Evolutionary conservation across 2,113 vertebrate genomes (phyloP).

Genomic region (Protobothrops flavoviridis): DNA sequence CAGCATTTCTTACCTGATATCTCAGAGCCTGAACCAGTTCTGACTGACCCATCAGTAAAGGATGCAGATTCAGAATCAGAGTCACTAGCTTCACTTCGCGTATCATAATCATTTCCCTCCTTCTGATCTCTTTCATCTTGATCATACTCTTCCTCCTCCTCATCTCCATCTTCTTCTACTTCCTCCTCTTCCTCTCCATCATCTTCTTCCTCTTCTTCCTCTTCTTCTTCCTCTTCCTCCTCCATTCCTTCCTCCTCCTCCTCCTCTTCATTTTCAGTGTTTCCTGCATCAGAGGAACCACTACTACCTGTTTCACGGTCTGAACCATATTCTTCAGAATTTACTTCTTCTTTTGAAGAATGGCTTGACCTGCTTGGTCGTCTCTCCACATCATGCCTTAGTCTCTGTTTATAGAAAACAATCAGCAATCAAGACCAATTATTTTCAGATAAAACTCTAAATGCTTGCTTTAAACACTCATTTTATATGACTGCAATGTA

Average conservation of each 20-base stretch:
- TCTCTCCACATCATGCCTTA: slow-evolving; percentile 78
- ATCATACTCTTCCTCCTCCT: slow-evolving; percentile 81
- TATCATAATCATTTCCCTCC: slow-evolving; percentile 91
- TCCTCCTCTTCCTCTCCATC: slow-evolving; percentile 82
- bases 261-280: slow-evolving; percentile 82
- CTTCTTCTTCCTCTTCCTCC: slow-evolving; percentile 73
- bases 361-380: slow-evolving; percentile 82
- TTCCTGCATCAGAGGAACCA: slow-evolving; percentile 84
- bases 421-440: slow-evolving; percentile 62
- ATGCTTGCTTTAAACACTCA: slow-evolving; percentile 25
- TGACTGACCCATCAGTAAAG: slow-evolving; percentile 91
- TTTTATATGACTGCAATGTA: neutral
- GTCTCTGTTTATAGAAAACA: slow-evolving; percentile 84
- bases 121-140: slow-evolving; percentile 83
- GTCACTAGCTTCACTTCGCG: slow-evolving; percentile 93
- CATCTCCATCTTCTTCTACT: slow-evolving; percentile 72
- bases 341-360: slow-evolving; percentile 82
- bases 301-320: slow-evolving; percentile 86
- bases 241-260: slow-evolving; percentile 48
- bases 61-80: slow-evolving; percentile 93
- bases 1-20: slow-evolving; percentile 79
- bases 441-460: slow-evolving; percentile 61
- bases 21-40: slow-evolving; percentile 87
- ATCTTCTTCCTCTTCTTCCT: slow-evolving; percentile 79
- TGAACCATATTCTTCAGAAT: slow-evolving; percentile 89